A percentile compares a stretch with the other conserved stretches of the same genome.
Evolutionary conservation across 1,140 invertebrate genomes (phyloP).

Genomic region (Anastatus disparis): DNA sequence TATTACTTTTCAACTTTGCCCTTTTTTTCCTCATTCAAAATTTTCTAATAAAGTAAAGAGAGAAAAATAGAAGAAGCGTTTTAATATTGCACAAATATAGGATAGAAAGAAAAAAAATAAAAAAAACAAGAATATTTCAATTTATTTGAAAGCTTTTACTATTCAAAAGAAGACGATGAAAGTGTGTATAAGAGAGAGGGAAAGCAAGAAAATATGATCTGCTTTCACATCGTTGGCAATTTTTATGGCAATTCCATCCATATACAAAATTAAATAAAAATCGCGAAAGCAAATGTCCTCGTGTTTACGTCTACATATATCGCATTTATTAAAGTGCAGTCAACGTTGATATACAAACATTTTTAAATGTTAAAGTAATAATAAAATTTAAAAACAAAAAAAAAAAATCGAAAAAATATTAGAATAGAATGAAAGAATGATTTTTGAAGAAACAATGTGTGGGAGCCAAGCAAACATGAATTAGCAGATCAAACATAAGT

Average conservation of each 20-base stretch:
- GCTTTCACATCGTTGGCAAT: conserved; percentile 13
- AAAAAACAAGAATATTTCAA: conserved; percentile 23
- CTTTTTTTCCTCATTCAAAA: too few relatives aligned
- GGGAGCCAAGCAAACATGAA: conserved; percentile 43
- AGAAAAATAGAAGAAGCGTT: neutral
- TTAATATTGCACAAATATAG: neutral
- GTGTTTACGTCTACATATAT: too few relatives aligned
- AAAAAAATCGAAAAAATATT: neutral
- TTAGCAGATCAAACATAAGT: conserved; percentile 45
- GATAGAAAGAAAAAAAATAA: neutral
- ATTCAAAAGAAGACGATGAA: neutral
- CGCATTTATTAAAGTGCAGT: too few relatives aligned
- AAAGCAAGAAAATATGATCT: conserved; percentile 13
- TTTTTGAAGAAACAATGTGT: neutral
- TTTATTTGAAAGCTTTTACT: conserved; percentile 26
- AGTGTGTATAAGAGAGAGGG: too few relatives aligned
- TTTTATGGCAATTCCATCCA: neutral
- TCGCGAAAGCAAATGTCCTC: conserved; percentile 4
- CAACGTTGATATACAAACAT: too few relatives aligned
- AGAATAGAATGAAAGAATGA: neutral
- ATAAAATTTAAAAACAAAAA: neutral
- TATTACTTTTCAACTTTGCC: too few relatives aligned
- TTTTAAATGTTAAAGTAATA: too few relatives aligned
- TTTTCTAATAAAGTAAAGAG: too few relatives aligned
- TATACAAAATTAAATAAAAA: conserved; percentile 22